Conservation (phyloP, 2,888 invertebrate species). For the Bimastos eiseni region DNA sequence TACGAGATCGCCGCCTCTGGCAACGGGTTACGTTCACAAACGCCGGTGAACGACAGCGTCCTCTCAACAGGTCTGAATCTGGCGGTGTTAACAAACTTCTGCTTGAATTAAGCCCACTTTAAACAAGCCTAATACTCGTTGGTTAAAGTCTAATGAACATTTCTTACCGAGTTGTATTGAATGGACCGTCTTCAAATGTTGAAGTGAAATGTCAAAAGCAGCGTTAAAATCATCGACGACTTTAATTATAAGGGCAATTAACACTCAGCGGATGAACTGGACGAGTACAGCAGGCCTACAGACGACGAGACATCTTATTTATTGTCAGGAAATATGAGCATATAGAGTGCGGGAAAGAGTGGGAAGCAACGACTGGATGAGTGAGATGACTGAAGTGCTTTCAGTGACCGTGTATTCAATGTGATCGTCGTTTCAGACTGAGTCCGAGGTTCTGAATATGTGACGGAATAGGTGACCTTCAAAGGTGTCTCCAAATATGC, state of each 20-base stretch:
- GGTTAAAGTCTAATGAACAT: slow-evolving; percentile 6
- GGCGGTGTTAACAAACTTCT: not conserved
- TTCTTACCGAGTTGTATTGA: not conserved
- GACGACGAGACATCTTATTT: not conserved
- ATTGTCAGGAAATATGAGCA: not conserved
- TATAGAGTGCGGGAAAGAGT: not conserved
- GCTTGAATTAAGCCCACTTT: not conserved
- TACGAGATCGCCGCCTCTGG: no score
- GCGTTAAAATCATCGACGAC: not conserved
- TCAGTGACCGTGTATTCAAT: not conserved
- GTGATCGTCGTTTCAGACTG: not conserved
- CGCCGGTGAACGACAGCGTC: not conserved
- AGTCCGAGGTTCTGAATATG: no score
- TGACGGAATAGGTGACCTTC: no score
- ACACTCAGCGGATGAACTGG: not conserved
- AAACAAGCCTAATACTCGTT: not conserved
- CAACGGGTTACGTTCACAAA: not conserved
- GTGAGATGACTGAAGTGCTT: no score
- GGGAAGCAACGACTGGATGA: not conserved
- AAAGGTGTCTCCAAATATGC: no score
- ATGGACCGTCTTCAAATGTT: not conserved
- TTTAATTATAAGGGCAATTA: not conserved
- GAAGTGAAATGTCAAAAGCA: not conserved
- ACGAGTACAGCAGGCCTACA: not conserved
- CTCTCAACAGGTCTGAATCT: not conserved